phyloP scores from a whole-genome alignment of 2,888 invertebrate species.

The Horisme vitalbata region DNA sequence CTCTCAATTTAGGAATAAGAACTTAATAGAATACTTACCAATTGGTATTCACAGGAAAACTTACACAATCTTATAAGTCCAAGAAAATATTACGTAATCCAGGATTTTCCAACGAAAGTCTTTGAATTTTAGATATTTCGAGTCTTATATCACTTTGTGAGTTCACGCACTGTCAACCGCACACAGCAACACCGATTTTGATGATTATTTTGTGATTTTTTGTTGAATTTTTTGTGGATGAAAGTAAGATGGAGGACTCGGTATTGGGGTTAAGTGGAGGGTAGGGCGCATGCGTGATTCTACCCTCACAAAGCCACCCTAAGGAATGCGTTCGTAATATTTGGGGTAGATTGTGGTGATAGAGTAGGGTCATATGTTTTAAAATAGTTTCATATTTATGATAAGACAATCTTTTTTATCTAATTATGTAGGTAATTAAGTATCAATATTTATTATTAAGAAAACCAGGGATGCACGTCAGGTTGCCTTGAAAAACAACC shows the following conservation, averaged over 20 bases:
- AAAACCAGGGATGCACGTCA: no score
- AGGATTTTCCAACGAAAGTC: conserved; percentile 29
- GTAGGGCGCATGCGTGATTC: conserved; percentile 57
- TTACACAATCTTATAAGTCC: conserved; percentile 41
- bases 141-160: conserved; percentile 37
- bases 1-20: background rate
- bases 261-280: conserved; percentile 59
- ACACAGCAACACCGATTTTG: conserved; percentile 6
- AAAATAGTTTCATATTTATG: background rate
- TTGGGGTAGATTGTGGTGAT: conserved; percentile 10
- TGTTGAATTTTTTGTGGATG: conserved; percentile 39
- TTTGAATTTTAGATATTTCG: conserved; percentile 27
- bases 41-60: conserved; percentile 32
- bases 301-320: conserved; percentile 37
- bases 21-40: conserved; percentile 21
- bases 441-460: no score
- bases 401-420: no score
- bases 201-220: conserved; percentile 20
- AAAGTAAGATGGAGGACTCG: conserved; percentile 71
- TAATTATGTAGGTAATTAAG: no score
- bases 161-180: conserved; percentile 24
- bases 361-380: conserved; percentile 10
- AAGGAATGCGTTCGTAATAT: conserved; percentile 52
- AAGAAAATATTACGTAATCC: conserved; percentile 54
- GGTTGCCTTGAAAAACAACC: no score